Conservation (phyloP, 1,140 invertebrate species). For the Panonychus citri region DNA sequence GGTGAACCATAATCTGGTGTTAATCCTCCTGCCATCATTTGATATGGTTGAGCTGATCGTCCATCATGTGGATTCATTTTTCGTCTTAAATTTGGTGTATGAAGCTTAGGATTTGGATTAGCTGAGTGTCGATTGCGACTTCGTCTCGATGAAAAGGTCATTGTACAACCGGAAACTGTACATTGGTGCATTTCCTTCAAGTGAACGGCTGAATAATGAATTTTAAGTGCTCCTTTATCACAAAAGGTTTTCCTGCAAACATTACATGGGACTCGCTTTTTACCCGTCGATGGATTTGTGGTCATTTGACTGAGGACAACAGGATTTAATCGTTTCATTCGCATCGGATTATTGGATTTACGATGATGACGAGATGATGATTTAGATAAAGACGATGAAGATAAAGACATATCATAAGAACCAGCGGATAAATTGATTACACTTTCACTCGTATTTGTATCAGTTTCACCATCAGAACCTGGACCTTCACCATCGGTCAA, state of each 20-base stretch:
- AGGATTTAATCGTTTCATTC: slow-evolving; percentile 63
- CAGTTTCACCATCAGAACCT: neutral
- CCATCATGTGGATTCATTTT: slow-evolving; percentile 84
- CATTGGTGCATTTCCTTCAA: slow-evolving; percentile 97
- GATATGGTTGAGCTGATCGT: slow-evolving; percentile 44
- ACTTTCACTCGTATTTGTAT: neutral
- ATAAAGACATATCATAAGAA: neutral
- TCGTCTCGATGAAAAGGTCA: slow-evolving; percentile 93
- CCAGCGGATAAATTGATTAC: slow-evolving; percentile 13
- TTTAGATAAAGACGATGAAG: slow-evolving; percentile 9
- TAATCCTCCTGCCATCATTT: neutral
- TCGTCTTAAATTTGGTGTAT: slow-evolving; percentile 70
- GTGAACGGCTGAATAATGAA: slow-evolving; percentile 97
- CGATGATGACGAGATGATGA: slow-evolving; percentile 28
- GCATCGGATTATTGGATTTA: slow-evolving; percentile 63
- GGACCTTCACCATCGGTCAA: neutral
- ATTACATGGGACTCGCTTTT: slow-evolving; percentile 91
- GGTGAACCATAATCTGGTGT: neutral
- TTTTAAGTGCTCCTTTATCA: slow-evolving; percentile 96
- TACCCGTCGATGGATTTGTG: slow-evolving; percentile 70
- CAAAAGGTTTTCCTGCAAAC: slow-evolving; percentile 97
- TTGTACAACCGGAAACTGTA: slow-evolving; percentile 91
- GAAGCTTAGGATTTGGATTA: slow-evolving; percentile 93
- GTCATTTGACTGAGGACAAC: slow-evolving; percentile 64
- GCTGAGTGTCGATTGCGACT: slow-evolving; percentile 88